Base-by-base conservation (phyloP, 2,113 vertebrate species). In the Eudyptes chrysolophus region DNA sequence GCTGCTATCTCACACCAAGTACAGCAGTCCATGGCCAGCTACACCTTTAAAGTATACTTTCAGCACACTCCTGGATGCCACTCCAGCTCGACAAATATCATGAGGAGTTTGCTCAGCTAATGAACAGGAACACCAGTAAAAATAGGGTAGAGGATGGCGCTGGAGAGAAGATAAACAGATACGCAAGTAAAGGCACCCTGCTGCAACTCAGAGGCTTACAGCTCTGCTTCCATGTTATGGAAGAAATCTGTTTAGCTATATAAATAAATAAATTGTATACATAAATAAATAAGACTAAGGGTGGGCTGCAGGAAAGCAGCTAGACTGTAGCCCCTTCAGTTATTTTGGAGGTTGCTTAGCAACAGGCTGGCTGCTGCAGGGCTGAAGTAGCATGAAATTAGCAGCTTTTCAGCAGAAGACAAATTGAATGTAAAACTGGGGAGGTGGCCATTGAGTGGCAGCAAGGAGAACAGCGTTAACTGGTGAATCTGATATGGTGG, bases 261-360 rank as follows among this genome's bases (percentile, higher is more conserved):
- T 65, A 97, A 95, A 95, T 54, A 94, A 69, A 26, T 68, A 57
- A 87, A 95, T 92, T 25, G 34, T 58, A 69, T 26, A 92, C 49
- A 81, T 88, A 95, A 94, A 81, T 74, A 95, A 90, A 9, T 46
- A 75, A 80, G 65, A 66, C 54, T 8, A 42, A 46, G 40, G 86
- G 22, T 74, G 58, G 32, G 69, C 42, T 96, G 79, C 25, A 90
- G 62, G 57, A 74, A 88, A 77, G 87, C 89, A 94, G 81, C 74
- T 60, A 95, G 91, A 69, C 83, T 66, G 1, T 61, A 84, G 60
- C 34, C 92, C 88, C 79, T 71, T 70, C 66, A 15, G 95, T 93
- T 93, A 95, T 88, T 97, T 92, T 69, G 58, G 93, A 27, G 25
- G 96, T 97, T 96, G 92, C 97, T 98, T 98, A 97, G 96, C 92